Percentiles rank a stretch among this genome's conserved stretches.
Evolutionary conservation across 2,888 invertebrate genomes (phyloP).

Genomic region (Orthonevra nobilis): DNA sequence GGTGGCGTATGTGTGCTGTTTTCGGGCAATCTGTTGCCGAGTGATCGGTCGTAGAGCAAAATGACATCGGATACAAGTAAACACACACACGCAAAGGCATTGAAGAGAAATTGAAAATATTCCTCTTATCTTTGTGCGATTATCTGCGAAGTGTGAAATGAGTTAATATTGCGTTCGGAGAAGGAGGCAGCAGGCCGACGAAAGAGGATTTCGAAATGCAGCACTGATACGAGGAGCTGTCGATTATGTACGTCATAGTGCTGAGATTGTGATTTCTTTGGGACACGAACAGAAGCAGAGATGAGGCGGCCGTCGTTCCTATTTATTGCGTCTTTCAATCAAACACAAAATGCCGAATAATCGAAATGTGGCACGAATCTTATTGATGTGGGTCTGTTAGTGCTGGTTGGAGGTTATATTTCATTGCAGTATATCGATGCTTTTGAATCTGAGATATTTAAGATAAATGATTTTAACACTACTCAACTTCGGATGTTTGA

Average conservation of each 20-base stretch:
- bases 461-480: too few species aligned
- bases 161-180: conserved; percentile 42
- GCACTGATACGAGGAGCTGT: not conserved
- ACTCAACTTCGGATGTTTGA: too few species aligned
- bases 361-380: too few species aligned
- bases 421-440: too few species aligned
- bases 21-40: conserved; percentile 50
- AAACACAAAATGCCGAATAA: too few species aligned
- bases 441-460: too few species aligned
- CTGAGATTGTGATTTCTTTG: conserved; percentile 25
- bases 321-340: too few species aligned
- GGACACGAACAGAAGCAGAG: too few species aligned
- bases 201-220: conserved; percentile 15
- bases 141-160: conserved; percentile 53
- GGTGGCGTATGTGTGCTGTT: conserved; percentile 17
- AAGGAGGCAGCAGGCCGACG: conserved; percentile 2
- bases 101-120: conserved; percentile 56
- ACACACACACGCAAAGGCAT: too few species aligned
- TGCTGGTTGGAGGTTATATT: too few species aligned
- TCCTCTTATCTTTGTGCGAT: conserved; percentile 53
- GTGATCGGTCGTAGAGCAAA: conserved; percentile 37
- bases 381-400: too few species aligned
- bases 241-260: not conserved
- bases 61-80: conserved; percentile 22
- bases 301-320: too few species aligned